A percentile compares a stretch with the other conserved stretches of the same genome.
phyloP scores from a whole-genome alignment of 2,113 vertebrate species.

The Pantherophis guttatus region DNA sequence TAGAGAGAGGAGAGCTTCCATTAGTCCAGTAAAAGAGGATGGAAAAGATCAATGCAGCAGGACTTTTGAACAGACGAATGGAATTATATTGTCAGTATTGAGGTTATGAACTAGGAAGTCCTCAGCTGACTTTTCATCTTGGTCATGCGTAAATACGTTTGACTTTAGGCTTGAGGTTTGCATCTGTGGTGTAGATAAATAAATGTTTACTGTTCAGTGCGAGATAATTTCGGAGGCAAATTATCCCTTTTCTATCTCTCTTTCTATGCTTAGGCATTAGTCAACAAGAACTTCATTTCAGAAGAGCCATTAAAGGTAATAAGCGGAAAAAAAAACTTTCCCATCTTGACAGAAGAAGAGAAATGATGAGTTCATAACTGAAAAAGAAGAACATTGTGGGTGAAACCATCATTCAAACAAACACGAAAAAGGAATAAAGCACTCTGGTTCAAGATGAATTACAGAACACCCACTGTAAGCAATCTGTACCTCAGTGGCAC shows the following conservation, averaged over 20 bases:
- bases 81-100: neutral
- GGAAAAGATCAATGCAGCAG: neutral
- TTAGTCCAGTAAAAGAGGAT: neutral
- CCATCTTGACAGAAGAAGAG: neutral
- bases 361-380: constrained; percentile 25
- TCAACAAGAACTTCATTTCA: neutral
- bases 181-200: neutral
- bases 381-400: neutral
- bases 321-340: constrained; percentile 1
- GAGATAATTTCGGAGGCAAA: neutral
- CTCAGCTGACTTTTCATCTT: neutral
- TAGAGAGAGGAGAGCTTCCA: neutral
- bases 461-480: constrained; percentile 57
- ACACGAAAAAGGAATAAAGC: constrained; percentile 20
- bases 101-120: neutral
- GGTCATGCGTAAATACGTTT: neutral
- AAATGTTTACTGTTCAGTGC: neutral
- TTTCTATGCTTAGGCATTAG: constrained; percentile 25
- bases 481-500: constrained; percentile 53
- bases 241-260: constrained; percentile 11
- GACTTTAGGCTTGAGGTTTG: neutral
- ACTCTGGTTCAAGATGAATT: constrained; percentile 60
- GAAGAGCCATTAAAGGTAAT: constrained; percentile 3
- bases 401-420: constrained; percentile 17
- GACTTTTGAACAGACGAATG: neutral